Percentiles rank a stretch among this genome's conserved stretches.
These are phyloP conservation scores for Atherinomorus stipes DNA, from an alignment of 2,113 vertebrate genomes.

Conservation along the genomic window DNA sequence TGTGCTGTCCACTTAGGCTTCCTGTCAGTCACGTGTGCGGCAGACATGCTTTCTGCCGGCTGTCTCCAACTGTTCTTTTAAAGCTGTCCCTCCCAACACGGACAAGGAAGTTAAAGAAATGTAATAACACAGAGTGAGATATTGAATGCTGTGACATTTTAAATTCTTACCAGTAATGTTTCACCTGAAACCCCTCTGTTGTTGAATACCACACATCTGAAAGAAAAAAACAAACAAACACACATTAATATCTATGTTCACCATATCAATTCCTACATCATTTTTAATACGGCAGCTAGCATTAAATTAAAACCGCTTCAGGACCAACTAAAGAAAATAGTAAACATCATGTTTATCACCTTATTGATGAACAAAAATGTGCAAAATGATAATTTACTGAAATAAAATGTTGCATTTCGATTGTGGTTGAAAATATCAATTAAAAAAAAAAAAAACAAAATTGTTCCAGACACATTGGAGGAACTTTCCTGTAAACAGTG, in stretches of 20 bases:
- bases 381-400: no score
- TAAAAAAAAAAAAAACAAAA: no score
- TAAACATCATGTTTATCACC: no score
- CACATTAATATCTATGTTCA: background rate
- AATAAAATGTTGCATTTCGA: no score
- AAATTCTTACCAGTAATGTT: conserved; percentile 91
- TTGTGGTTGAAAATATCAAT: no score
- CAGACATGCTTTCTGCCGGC: conserved; percentile 14
- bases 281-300: no score
- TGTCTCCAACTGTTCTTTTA: background rate
- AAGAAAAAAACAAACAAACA: conserved; percentile 66
- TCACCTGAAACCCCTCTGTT: conserved; percentile 89
- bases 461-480: no score
- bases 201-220: conserved; percentile 94
- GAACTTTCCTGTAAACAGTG: no score
- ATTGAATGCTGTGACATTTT: background rate
- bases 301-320: no score
- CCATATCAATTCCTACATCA: no score
- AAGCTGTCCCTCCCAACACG: background rate
- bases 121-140: background rate
- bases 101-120: background rate
- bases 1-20: conserved; percentile 12
- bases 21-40: conserved; percentile 37
- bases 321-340: no score
- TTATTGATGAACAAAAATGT: no score